Percentiles rank a stretch among this genome's conserved stretches.
Evolutionary conservation across 2,888 invertebrate genomes (phyloP).

Genomic region (Meteorus cinctellus): DNA sequence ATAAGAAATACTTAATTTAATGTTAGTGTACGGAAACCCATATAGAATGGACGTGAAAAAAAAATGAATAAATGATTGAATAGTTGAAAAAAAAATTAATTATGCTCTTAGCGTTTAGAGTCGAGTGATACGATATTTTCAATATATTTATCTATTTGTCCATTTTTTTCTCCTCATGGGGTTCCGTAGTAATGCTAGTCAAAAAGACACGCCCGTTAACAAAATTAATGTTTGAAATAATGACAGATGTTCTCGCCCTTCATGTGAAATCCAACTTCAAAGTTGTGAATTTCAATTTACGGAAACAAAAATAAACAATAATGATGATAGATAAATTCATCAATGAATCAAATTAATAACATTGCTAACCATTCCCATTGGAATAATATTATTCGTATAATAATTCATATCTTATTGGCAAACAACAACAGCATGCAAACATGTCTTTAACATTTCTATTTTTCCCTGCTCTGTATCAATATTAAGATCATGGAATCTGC

Average conservation of each 20-base stretch:
- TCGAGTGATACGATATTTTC: not conserved
- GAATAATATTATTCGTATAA: too few relatives aligned
- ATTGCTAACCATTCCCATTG: too few relatives aligned
- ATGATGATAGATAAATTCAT: too few relatives aligned
- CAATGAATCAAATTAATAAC: too few relatives aligned
- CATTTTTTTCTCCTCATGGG: not conserved
- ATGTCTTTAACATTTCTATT: not conserved
- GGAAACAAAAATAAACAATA: too few relatives aligned
- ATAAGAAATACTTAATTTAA: slow-evolving; percentile 53
- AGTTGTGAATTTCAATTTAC: too few relatives aligned
- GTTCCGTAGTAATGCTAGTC: slow-evolving; percentile 1
- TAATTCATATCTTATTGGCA: not conserved
- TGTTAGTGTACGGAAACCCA: slow-evolving; percentile 56
- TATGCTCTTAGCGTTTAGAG: too few relatives aligned
- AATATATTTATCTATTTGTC: not conserved
- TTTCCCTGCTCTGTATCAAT: too few relatives aligned
- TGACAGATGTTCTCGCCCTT: too few relatives aligned
- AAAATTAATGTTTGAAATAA: not conserved
- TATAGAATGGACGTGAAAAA: not conserved
- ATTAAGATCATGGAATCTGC: too few relatives aligned
- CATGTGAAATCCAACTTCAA: too few relatives aligned
- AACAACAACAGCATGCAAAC: not conserved
- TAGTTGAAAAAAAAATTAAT: not conserved
- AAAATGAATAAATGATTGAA: not conserved
- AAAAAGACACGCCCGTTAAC: not conserved